phyloP scores from a whole-genome alignment of 2,888 invertebrate genomes.

The Scaptomyza tumidula region DNA sequence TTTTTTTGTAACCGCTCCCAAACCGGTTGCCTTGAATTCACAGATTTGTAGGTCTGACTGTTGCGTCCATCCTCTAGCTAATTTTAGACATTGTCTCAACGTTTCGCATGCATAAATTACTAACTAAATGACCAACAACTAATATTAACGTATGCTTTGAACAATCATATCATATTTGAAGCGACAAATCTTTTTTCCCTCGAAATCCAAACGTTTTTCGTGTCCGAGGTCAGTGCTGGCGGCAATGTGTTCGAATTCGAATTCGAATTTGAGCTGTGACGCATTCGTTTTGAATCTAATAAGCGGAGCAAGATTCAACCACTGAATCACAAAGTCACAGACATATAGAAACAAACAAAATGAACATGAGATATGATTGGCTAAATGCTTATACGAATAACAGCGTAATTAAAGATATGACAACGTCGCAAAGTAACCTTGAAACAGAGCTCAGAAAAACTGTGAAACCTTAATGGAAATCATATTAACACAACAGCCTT shows the following conservation, averaged over 20 bases:
- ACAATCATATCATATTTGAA: not conserved
- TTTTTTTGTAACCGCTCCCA: conserved; percentile 10
- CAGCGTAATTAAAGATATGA: conserved; percentile 31
- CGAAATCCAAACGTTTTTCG: conserved; percentile 37
- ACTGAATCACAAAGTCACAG: conserved; percentile 38
- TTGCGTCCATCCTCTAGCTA: conserved; percentile 45
- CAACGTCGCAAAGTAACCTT: conserved; percentile 20
- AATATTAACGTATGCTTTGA: conserved; percentile 20
- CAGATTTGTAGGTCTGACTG: conserved; percentile 1
- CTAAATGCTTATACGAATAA: conserved; percentile 39
- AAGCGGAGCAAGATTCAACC: conserved; percentile 26
- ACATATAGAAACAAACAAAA: conserved; percentile 13
- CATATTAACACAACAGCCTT: not conserved
- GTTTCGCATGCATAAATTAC: conserved; percentile 29
- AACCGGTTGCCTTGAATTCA: conserved; percentile 55
- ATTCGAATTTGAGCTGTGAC: conserved; percentile 30
- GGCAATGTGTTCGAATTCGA: not conserved
- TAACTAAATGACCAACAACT: conserved; percentile 12
- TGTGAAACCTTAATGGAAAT: conserved; percentile 3
- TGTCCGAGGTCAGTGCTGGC: conserved; percentile 65
- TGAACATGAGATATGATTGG: not conserved
- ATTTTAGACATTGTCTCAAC: conserved; percentile 70
- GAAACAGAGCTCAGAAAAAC: conserved; percentile 6
- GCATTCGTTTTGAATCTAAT: conserved; percentile 30
- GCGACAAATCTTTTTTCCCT: conserved; percentile 10